Conservation (phyloP, 2,113 vertebrate species). For the Butorides virescens region DNA sequence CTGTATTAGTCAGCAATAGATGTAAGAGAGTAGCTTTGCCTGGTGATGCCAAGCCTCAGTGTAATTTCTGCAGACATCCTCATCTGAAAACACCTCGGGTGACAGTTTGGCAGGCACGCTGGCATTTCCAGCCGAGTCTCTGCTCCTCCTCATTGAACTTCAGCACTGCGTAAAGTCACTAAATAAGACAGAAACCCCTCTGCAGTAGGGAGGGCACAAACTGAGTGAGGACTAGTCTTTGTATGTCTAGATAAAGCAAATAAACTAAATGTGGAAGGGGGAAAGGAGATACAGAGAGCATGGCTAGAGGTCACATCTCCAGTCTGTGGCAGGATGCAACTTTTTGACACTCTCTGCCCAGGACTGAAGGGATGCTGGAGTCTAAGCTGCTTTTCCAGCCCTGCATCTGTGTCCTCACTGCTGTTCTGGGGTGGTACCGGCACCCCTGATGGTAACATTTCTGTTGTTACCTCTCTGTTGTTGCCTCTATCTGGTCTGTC, state of each 20-base stretch:
- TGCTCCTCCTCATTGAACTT: slow-evolving; percentile 38
- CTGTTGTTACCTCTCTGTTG: too few species aligned
- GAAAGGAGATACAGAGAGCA: fast-evolving
- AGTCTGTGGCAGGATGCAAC: neutral
- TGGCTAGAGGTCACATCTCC: neutral
- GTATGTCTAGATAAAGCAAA: neutral
- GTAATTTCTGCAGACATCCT: slow-evolving; percentile 51
- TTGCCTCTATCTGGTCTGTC: neutral
- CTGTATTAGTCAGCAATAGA: slow-evolving; percentile 34
- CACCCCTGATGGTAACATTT: neutral
- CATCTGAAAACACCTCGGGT: slow-evolving; percentile 43
- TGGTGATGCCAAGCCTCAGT: slow-evolving; percentile 11
- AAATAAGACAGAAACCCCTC: slow-evolving; percentile 11
- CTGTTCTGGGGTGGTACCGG: too few species aligned
- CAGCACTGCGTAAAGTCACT: slow-evolving; percentile 34
- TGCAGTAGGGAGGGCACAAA: neutral
- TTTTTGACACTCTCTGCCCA: neutral
- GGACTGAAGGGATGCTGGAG: neutral
- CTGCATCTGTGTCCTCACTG: neutral
- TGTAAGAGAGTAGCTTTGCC: neutral
- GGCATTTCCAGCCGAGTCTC: slow-evolving; percentile 37
- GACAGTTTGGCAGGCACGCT: slow-evolving; percentile 46
- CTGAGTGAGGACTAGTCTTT: neutral
- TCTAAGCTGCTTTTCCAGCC: neutral
- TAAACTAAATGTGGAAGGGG: neutral